phyloP scores from a whole-genome alignment of 1,140 invertebrate species.

The Bombus picipes region DNA sequence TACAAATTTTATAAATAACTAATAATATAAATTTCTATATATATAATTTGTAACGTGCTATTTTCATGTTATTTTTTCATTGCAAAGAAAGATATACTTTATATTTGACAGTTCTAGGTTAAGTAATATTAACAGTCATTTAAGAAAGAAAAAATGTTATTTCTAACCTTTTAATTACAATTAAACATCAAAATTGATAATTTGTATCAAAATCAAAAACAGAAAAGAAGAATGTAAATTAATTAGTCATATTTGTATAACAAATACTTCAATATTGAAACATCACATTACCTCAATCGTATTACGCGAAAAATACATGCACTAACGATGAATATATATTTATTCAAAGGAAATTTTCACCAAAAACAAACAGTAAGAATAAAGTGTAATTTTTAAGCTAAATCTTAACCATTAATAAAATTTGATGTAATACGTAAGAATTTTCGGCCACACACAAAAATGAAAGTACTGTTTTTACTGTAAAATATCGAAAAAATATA shows the following conservation, averaged over 20 bases:
- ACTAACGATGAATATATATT: not conserved
- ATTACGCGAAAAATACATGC: not conserved
- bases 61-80: not conserved
- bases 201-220: not conserved
- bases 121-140: not conserved
- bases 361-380: not conserved
- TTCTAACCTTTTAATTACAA: not conserved
- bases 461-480: not conserved
- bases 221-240: not conserved
- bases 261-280: not conserved
- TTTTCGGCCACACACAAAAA: not conserved
- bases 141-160: not conserved
- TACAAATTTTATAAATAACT: not conserved
- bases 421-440: not conserved
- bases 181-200: not conserved
- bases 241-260: not conserved
- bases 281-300: constrained; percentile 14
- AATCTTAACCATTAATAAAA: not conserved
- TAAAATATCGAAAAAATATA: not conserved
- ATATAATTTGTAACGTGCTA: not conserved
- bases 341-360: not conserved
- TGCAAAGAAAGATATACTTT: not conserved
- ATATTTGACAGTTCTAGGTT: constrained; percentile 49
- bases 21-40: not conserved
- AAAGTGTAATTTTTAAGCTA: not conserved